phyloP scores from a whole-genome alignment of 2,797 vertebrate species.

The Ptychadena robeensis region DNA sequence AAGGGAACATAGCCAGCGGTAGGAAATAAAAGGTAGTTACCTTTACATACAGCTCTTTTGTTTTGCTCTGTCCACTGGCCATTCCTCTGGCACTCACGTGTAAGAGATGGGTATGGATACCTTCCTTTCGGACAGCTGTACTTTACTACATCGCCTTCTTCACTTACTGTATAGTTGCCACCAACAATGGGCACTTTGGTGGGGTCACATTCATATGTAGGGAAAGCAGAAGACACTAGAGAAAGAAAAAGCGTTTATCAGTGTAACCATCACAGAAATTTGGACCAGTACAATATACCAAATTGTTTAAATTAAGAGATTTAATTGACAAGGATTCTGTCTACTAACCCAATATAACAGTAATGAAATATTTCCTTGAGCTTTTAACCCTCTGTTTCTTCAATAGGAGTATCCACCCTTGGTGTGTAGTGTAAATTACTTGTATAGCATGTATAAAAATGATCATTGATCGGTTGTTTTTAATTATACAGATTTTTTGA shows the following conservation, averaged over 20 bases:
- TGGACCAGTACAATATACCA: too few relatives aligned
- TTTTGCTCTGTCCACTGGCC: background rate
- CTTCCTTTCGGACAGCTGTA: conserved; percentile 27
- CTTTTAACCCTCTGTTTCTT: too few relatives aligned
- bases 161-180: background rate
- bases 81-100: background rate
- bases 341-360: too few relatives aligned
- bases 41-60: conserved; percentile 1
- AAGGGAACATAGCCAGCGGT: background rate
- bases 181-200: background rate
- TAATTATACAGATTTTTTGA: too few relatives aligned
- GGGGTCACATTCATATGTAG: conserved; percentile 1
- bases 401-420: too few relatives aligned
- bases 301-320: too few relatives aligned
- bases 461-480: too few relatives aligned
- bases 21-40: background rate
- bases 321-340: too few relatives aligned
- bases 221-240: conserved; percentile 20
- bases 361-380: too few relatives aligned
- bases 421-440: too few relatives aligned
- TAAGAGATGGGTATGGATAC: conserved; percentile 11
- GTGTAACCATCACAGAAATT: background rate
- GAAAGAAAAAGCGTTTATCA: background rate
- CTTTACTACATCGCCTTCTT: background rate
- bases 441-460: too few relatives aligned